These are phyloP conservation scores for Cyprinodon brontotheroides DNA, from an alignment of 2,113 vertebrate genomes.

Conservation along the genomic window DNA sequence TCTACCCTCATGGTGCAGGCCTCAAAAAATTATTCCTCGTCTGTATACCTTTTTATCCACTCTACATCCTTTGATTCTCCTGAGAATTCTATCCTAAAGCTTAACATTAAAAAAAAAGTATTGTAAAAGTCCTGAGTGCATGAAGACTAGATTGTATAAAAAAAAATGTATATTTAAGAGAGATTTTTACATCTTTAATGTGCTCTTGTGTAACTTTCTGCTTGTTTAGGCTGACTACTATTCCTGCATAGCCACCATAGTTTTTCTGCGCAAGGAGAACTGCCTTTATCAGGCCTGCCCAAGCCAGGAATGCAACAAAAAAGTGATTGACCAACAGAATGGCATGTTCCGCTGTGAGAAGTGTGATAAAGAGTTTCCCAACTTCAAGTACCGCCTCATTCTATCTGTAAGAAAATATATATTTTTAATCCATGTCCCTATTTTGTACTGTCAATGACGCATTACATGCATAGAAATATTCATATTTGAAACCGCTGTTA, in stretches of 20 bases:
- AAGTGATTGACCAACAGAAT: conserved; percentile 95
- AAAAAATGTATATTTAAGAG: not conserved
- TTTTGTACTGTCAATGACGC: not conserved
- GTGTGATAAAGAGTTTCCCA: conserved; percentile 93
- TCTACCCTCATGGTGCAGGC: not conserved
- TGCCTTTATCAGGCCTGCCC: conserved; percentile 96
- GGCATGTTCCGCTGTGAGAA: conserved; percentile 96
- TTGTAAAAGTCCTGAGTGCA: not conserved
- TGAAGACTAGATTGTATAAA: not conserved
- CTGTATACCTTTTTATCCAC: conserved; percentile 13
- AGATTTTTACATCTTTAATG: not conserved
- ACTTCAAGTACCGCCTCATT: conserved; percentile 97
- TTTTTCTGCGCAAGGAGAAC: conserved; percentile 94
- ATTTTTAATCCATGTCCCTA: not conserved
- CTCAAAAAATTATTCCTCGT: not conserved
- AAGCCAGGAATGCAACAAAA: conserved; percentile 95
- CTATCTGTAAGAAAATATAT: conserved; percentile 85
- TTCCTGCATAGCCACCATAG: conserved; percentile 88
- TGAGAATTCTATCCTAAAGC: conserved; percentile 36
- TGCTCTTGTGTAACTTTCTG: not conserved
- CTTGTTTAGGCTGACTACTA: conserved; percentile 90
- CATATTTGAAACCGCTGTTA: not conserved
- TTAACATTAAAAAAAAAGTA: conserved; percentile 6
- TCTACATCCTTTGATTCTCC: not conserved
- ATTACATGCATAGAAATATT: not conserved